Percentiles rank a stretch among this genome's conserved stretches.
Evolutionary conservation across 1,140 invertebrate species (phyloP).

Genomic region (Carposina sasakii): DNA sequence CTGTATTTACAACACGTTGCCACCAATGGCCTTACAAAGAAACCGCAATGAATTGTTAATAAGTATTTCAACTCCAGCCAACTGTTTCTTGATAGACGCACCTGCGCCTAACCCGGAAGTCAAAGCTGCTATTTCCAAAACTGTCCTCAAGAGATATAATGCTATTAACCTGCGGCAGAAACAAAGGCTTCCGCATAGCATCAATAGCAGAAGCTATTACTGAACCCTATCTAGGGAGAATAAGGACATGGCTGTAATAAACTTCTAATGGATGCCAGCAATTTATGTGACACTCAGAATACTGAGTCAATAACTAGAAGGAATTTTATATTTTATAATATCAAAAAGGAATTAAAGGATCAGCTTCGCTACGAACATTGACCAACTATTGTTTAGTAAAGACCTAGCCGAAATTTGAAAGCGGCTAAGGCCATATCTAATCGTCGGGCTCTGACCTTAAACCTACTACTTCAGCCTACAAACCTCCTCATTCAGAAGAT

Average conservation of each 20-base stretch:
- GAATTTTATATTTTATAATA: neutral
- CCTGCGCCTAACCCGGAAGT: conserved; percentile 1
- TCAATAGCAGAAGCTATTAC: conserved; percentile 1
- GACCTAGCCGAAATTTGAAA: neutral
- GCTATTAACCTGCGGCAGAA: neutral
- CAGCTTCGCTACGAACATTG: neutral
- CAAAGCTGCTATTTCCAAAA: conserved; percentile 3
- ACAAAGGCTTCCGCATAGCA: neutral
- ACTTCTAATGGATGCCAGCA: neutral
- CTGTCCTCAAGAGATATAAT: neutral
- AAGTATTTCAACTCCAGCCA: neutral
- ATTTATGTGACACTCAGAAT: conserved; percentile 1
- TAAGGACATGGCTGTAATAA: neutral
- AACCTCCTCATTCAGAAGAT: neutral
- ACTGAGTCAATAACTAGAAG: conserved; percentile 1
- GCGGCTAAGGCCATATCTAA: neutral
- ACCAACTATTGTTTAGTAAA: neutral
- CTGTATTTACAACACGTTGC: neutral
- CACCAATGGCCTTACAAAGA: conserved; percentile 5
- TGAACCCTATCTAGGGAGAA: neutral
- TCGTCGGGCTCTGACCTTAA: neutral
- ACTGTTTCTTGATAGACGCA: neutral
- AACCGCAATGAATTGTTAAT: neutral
- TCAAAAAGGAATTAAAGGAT: neutral
- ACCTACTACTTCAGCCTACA: neutral